Evolutionary conservation across 2,797 vertebrate genomes (phyloP).

Genomic region (Falco novaeseelandiae): DNA sequence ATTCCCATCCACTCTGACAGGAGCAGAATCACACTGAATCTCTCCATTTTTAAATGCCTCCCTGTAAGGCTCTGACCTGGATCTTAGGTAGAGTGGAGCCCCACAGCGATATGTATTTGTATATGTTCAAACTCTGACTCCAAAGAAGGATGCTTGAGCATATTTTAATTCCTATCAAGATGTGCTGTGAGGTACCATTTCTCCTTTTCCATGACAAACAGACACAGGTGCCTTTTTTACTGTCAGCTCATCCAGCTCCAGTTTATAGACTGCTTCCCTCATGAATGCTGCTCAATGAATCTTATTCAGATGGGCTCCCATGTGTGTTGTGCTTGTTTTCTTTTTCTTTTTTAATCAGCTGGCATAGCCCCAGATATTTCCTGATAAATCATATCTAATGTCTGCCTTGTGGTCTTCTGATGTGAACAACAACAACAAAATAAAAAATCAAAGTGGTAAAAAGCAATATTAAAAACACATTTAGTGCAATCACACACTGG

Average conservation of each 20-base stretch:
- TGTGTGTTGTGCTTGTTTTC: neutral
- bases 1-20: neutral
- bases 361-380: slow-evolving; percentile 20
- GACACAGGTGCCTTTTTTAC: neutral
- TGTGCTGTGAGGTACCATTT: neutral
- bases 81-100: neutral
- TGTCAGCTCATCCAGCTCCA: neutral
- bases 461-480: slow-evolving; percentile 55
- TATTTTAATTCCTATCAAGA: neutral
- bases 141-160: neutral
- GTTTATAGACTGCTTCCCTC: neutral
- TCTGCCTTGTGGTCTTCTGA: slow-evolving; percentile 34
- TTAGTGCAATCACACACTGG: slow-evolving; percentile 19
- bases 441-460: slow-evolving; percentile 42
- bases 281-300: neutral
- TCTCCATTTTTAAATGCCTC: neutral
- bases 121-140: neutral
- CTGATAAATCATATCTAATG: slow-evolving; percentile 58
- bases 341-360: slow-evolving; percentile 48
- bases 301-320: neutral
- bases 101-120: neutral
- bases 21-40: neutral
- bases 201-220: neutral
- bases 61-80: neutral
- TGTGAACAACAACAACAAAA: slow-evolving; percentile 35